Conservation (phyloP, 2,797 vertebrate genomes). For the Gambusia yucatana region DNA sequence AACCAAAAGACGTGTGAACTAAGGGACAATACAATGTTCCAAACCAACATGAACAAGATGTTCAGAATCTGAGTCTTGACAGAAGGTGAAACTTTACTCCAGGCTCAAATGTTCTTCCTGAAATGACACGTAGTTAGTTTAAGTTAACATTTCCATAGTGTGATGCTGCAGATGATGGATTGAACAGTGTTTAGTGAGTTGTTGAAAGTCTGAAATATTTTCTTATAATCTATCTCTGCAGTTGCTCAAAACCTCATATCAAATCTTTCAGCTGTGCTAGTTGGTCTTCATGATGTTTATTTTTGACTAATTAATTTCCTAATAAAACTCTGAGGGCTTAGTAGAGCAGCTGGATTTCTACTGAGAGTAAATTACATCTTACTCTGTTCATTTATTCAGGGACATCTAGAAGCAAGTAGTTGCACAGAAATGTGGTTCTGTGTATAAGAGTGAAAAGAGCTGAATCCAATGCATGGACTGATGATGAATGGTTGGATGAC, state of each 20-base stretch:
- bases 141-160: background rate
- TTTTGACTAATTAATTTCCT: background rate
- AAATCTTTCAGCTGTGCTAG: background rate
- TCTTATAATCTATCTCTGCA: background rate
- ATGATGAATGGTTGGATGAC: background rate
- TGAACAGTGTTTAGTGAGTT: background rate
- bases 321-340: background rate
- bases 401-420: background rate
- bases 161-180: background rate
- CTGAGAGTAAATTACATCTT: background rate
- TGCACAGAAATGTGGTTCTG: background rate
- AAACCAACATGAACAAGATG: background rate
- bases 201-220: background rate
- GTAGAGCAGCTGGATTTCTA: background rate
- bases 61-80: background rate
- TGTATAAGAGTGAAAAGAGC: background rate
- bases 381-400: background rate
- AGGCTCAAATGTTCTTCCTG: background rate
- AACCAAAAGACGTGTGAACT: too few relatives aligned
- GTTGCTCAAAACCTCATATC: background rate
- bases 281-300: background rate
- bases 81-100: background rate
- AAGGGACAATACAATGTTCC: too few relatives aligned
- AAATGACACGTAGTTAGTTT: background rate
- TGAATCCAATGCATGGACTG: background rate